Percentiles rank a stretch among this genome's conserved stretches.
phyloP scores from a whole-genome alignment of 2,113 vertebrate genomes.

The Polypterus bichir region DNA sequence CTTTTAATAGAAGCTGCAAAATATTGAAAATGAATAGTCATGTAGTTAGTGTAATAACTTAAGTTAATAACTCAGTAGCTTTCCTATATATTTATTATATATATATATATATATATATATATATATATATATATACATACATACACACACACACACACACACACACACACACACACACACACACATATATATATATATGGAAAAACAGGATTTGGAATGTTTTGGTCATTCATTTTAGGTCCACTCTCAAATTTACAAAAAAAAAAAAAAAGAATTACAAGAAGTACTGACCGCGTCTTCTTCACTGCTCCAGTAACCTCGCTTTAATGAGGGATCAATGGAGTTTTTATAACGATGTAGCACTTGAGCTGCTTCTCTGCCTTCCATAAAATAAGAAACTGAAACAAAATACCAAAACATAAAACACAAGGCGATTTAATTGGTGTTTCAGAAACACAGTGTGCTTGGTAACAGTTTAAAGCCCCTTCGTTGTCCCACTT shows the following conservation, averaged over 20 bases:
- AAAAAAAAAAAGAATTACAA: slow-evolving; percentile 8
- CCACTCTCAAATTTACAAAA: neutral
- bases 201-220: too few relatives aligned
- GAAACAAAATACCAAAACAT: slow-evolving; percentile 10
- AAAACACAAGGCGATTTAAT: neutral
- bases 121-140: too few relatives aligned
- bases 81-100: too few relatives aligned
- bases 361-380: slow-evolving; percentile 69
- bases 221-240: neutral
- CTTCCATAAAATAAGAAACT: slow-evolving; percentile 95
- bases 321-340: slow-evolving; percentile 68
- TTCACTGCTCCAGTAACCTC: slow-evolving; percentile 64
- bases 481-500: too few relatives aligned
- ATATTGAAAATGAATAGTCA: neutral
- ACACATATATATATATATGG: too few relatives aligned
- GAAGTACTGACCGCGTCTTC: slow-evolving; percentile 65
- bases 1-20: slow-evolving; percentile 61
- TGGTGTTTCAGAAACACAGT: neutral
- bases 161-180: too few relatives aligned
- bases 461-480: neutral
- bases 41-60: too few relatives aligned
- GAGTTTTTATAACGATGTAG: slow-evolving; percentile 77
- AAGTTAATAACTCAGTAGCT: too few relatives aligned
- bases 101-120: too few relatives aligned
- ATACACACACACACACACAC: too few relatives aligned